Base-by-base conservation (phyloP, 2,888 invertebrate species). In the Callinectes sapidus region DNA sequence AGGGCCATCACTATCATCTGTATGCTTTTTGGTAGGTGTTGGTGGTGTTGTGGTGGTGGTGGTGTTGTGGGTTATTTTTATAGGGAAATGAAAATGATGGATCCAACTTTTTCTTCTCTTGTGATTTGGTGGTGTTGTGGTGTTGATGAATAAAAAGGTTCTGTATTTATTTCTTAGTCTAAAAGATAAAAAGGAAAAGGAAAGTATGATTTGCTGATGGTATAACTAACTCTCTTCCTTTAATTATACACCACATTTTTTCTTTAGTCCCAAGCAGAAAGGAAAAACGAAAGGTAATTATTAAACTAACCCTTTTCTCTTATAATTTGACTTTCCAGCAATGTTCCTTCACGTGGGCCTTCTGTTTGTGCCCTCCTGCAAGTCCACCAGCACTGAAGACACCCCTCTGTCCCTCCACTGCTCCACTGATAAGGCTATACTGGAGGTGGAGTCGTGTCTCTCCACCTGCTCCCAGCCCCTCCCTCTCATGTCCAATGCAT, bases 1-100 rank as follows among this genome's bases (percentile, higher is more conserved):
- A 95, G 95, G 13, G 87, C 87, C 89, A 95, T 95, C 16, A 95
- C 96, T 28, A 95, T 95, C 10, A 5, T 95, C 1, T 95, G 95
- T 66, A 95, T 95, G 61, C 18, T 96, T 5, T 55, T 96, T 23
- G 93, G 94, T 94, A 39, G 86, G 92, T 92, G 55, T 6, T 48
- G 13, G 2, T 18, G 32, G 86, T 85, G 14, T 39, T 10, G 55
- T 86, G 18, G 89, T 77, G 48, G 18, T 14, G 0, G n/a, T n/a
- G 0, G 14, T 66, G 71, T 28, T 39, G n/a, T 66, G 18, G 32
- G 13, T n/a, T n/a, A n/a, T n/a, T n/a, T n/a, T n/a, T n/a, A n/a
- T n/a, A n/a, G n/a, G n/a, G n/a, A n/a, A n/a, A n/a, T n/a, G n/a
- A n/a, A n/a, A n/a, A n/a, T n/a, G n/a, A n/a, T n/a, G n/a, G n/a